Base-by-base conservation (phyloP, 2,797 vertebrate species). In the Alfaro cultratus region DNA sequence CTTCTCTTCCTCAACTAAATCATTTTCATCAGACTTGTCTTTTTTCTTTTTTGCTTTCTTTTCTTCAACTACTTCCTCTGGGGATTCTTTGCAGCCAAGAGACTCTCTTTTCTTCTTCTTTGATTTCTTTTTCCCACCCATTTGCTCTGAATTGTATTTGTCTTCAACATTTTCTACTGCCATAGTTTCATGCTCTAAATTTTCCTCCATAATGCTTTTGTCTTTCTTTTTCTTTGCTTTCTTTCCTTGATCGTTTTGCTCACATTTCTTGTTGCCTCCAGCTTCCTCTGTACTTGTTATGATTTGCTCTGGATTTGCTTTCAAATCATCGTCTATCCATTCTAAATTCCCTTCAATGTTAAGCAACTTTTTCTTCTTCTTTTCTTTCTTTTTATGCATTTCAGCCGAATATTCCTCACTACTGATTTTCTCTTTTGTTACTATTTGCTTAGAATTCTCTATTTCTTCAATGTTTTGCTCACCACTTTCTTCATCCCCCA, bases 1-100 rank as follows among this genome's bases (percentile, higher is more conserved):
- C 6, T 29, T 41, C 6, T 81, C 47, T n/a, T 79, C 74, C 49
- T 82, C 74, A 8, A 1, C n/a, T 0, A 23, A 72, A 46, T 10
- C 46, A 16, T 81, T 55, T 13, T 89, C 77, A 49, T 82, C 49
- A 3, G 49, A 15, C 60, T 74, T 34, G 9, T 41, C 78, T 57
- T 83, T 89, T 75, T 75, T 78, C 11, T 78, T 55, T 43, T 78
- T 72, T 11, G 13, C 78, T 73, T 82, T 87, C 41, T 85, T 81
- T 23, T 74, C 43, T 57, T 81, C 86, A 34, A 81, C 86, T 75
- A 64, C 68, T 1, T 10, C 67, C 43, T 87, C 84, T 23, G 70
- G 1, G 34, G 21, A 76, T 46, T 89, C 82, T 13, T 86, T 75
- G 1, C 0, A 4, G 1, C 46, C 29, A 36, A 36, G 34, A 5